These are phyloP conservation scores for Dascyllus trimaculatus DNA, from an alignment of 2,113 vertebrate genomes.

Conservation along the genomic window DNA sequence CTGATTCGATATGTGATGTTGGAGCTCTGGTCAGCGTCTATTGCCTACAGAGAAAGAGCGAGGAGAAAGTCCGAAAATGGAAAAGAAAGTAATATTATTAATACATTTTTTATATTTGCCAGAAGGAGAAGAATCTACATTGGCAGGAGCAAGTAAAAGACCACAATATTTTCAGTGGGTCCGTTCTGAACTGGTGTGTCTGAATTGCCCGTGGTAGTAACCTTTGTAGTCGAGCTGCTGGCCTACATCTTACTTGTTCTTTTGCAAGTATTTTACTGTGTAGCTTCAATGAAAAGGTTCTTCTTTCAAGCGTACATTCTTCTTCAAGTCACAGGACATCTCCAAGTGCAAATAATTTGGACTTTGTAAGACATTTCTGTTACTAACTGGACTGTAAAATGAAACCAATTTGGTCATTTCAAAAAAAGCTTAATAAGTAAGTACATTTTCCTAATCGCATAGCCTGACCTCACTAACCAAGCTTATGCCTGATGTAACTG, in stretches of 20 bases:
- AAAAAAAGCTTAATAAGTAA: neutral
- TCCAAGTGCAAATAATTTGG: conserved; percentile 9
- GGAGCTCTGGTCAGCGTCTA: conserved; percentile 90
- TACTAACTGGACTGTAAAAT: conserved; percentile 6
- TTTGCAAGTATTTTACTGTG: conserved; percentile 4
- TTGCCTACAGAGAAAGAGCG: conserved; percentile 84
- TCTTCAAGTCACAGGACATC: neutral
- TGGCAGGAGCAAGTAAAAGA: neutral
- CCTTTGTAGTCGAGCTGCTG: conserved; percentile 27
- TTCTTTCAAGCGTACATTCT: conserved; percentile 6
- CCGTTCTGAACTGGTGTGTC: neutral
- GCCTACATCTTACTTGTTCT: neutral
- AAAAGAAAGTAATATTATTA: conserved; percentile 7
- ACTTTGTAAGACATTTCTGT: neutral
- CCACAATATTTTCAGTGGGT: conserved; percentile 26
- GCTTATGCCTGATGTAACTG: neutral
- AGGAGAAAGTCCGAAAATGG: neutral
- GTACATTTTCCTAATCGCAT: neutral
- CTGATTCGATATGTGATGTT: conserved; percentile 94
- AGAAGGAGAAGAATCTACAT: conserved; percentile 14
- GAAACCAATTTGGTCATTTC: neutral
- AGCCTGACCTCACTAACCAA: neutral
- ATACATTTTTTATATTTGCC: conserved; percentile 38
- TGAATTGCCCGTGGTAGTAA: conserved; percentile 25
- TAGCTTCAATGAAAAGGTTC: neutral